Evolutionary conservation across 2,797 vertebrate genomes (phyloP).

Genomic region (Squalus acanthias): DNA sequence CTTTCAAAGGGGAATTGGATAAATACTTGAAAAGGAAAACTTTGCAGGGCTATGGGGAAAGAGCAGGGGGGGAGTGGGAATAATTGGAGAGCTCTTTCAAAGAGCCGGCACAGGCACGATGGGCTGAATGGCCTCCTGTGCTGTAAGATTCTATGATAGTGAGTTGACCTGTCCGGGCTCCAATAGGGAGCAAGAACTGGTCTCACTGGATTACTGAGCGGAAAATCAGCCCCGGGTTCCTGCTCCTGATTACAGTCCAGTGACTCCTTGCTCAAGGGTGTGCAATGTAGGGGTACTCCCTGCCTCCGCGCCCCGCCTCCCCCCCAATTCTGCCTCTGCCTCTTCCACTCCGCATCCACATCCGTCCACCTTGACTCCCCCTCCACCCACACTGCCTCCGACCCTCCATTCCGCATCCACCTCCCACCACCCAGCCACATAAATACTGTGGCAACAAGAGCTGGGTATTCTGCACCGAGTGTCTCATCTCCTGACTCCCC

Average conservation of each 20-base stretch:
- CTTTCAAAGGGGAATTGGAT: neutral
- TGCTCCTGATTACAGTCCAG: neutral
- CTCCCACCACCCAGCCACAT: no score
- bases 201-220: neutral
- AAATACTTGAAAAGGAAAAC: neutral
- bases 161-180: neutral
- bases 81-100: neutral
- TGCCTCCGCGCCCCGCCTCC: no score
- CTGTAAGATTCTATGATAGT: neutral
- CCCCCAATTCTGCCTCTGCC: no score
- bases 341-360: no score
- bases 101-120: neutral
- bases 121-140: neutral
- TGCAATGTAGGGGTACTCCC: neutral
- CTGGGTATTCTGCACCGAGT: no score
- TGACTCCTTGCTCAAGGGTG: neutral
- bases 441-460: no score
- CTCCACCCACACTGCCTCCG: no score
- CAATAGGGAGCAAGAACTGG: neutral
- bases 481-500: no score
- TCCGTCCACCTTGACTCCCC: no score
- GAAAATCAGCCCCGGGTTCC: neutral
- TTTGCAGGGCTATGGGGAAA: neutral
- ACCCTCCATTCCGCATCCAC: no score
- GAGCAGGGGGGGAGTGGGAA: neutral